These are phyloP conservation scores for Cantharis flavilabris DNA, from an alignment of 2,888 invertebrate genomes.

Conservation along the genomic window DNA sequence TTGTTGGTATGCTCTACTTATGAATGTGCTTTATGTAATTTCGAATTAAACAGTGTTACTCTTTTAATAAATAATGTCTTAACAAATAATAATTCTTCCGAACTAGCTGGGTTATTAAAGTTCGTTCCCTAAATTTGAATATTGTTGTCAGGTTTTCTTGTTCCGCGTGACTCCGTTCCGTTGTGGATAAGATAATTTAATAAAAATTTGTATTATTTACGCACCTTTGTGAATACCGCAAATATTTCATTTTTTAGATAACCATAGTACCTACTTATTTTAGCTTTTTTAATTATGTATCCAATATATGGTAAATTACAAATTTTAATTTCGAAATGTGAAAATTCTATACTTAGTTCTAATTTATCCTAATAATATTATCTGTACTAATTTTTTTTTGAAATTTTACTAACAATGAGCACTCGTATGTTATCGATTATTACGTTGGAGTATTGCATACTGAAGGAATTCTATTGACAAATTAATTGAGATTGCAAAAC, in stretches of 20 bases:
- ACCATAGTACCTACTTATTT: background rate
- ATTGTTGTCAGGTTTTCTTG: background rate
- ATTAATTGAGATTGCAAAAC: background rate
- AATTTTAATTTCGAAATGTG: background rate
- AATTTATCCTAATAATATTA: background rate
- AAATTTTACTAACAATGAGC: background rate
- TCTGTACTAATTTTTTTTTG: background rate
- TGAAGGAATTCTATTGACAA: background rate
- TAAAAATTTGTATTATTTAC: background rate
- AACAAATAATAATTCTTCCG: background rate
- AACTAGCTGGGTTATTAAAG: background rate
- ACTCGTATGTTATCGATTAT: background rate
- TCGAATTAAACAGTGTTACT: background rate
- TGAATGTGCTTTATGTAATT: background rate
- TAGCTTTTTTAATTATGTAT: background rate
- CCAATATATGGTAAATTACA: background rate
- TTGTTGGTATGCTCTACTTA: background rate
- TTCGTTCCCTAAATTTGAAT: background rate
- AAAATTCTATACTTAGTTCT: background rate
- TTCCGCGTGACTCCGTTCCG: background rate
- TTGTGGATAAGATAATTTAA: no score
- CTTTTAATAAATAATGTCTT: background rate
- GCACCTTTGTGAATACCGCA: background rate
- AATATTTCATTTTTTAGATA: background rate
- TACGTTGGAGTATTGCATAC: background rate